Conservation (phyloP, 1,140 invertebrate species). For the Pectinophora gossypiella region DNA sequence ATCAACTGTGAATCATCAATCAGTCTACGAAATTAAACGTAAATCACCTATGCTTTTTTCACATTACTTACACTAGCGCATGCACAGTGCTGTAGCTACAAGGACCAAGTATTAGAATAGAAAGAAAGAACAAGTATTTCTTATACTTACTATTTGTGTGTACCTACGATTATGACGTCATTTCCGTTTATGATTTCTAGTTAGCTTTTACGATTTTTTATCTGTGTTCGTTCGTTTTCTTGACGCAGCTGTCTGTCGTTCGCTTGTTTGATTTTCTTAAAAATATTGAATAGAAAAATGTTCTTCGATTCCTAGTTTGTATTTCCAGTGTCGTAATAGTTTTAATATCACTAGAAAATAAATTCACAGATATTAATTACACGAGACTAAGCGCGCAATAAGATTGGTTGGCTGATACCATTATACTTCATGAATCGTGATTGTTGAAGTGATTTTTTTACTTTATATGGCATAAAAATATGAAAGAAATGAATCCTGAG, state of each 20-base stretch:
- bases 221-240: neutral
- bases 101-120: too few relatives aligned
- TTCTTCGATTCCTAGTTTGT: neutral
- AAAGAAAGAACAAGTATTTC: too few relatives aligned
- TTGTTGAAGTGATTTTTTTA: neutral
- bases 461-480: slow-evolving; percentile 33
- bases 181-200: neutral
- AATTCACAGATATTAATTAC: neutral
- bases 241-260: neutral
- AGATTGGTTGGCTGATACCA: neutral
- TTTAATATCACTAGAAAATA: neutral
- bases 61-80: too few relatives aligned
- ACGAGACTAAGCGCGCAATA: neutral
- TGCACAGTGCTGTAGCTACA: too few relatives aligned
- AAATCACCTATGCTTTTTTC: too few relatives aligned
- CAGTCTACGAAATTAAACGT: too few relatives aligned
- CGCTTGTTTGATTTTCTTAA: neutral
- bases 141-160: too few relatives aligned
- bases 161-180: neutral
- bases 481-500: slow-evolving; percentile 68
- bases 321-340: neutral
- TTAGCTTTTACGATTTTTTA: neutral
- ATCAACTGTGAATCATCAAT: too few relatives aligned
- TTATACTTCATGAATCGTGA: neutral
- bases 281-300: neutral